Base-by-base conservation (phyloP, 2,797 vertebrate species). In the Anas acuta region DNA sequence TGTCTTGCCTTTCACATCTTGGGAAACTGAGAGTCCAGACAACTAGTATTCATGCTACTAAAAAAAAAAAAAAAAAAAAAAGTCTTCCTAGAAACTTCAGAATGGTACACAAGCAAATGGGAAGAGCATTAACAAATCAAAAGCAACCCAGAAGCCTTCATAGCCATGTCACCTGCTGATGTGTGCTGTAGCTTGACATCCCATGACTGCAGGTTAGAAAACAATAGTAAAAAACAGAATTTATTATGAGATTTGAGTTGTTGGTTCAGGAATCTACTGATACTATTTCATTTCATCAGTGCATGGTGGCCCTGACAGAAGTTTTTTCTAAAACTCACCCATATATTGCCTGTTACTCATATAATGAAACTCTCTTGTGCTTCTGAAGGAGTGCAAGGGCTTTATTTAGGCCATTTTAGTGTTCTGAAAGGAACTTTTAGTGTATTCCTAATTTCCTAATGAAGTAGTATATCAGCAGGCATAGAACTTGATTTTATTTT, bases 51-150 rank as follows among this genome's bases (percentile, higher is more conserved):
- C 23, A 45, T 78, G 33, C 7, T 10, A 17, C 13, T 25, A 53
- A 4, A 35, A 43, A 43, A n/a, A 2, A 3, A 56, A 13, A 74
- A 72, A 87, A 77, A 28, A 3, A 43, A 61, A 66, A 57, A 19
- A 35, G 21, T 35, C 16, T 58, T 0, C 0, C 41, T 43, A 20
- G 17, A 57, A 84, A 45, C 15, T 25, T 58, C 1, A 4, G 39
- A 1, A 2, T 12, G 33, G 26, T 35, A 9, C 30, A 41, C 14
- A 1, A 12, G 16, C 15, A 28, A 82, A 4, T 17, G n/a, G 9
- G 7, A 28, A 30, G 6, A 54, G 18, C 13, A 35, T 19, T 35
- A 23, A 75, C 23, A 20, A 28, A 5, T 3, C 35, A 49, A 28
- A 0, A 37, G 33, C 4, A 67, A 37, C 11, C 19, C 14, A 9